Evolutionary conservation across 2,113 vertebrate genomes (phyloP).

Genomic region (Sialia sialis): DNA sequence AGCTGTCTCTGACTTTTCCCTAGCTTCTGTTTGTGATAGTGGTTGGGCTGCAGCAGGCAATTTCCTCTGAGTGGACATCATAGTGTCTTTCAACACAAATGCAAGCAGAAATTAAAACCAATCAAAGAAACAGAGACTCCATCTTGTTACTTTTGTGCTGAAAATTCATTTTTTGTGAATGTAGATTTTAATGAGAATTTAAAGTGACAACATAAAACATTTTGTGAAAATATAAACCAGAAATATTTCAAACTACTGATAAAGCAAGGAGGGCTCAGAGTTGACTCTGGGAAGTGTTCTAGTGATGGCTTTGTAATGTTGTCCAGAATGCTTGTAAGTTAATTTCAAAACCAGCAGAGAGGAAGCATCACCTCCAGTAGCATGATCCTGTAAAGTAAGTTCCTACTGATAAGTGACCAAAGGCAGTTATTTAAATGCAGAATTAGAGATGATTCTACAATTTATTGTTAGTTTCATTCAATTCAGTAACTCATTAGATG

Average conservation of each 20-base stretch:
- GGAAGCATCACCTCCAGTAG: not conserved
- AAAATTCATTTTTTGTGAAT: not conserved
- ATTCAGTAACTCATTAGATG: not conserved
- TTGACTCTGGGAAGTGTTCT: not conserved
- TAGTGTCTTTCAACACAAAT: not conserved
- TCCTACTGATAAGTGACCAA: not conserved
- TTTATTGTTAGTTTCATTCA: not conserved
- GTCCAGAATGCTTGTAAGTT: not conserved
- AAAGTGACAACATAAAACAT: not conserved
- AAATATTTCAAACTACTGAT: not conserved
- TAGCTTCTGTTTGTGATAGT: not conserved
- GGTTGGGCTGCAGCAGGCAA: not conserved
- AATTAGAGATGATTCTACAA: not conserved
- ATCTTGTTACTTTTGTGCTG: not conserved
- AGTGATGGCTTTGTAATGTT: not conserved
- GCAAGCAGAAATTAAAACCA: not conserved
- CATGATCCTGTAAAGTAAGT: not conserved
- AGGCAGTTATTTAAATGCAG: not conserved
- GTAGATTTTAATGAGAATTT: not conserved
- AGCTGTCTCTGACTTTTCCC: not conserved
- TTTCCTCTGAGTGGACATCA: not conserved
- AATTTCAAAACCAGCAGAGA: not conserved
- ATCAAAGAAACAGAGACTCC: rapidly evolving
- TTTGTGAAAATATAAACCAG: not conserved
- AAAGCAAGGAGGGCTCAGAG: not conserved